A percentile compares a stretch with the other conserved stretches of the same genome.
Conservation (phyloP, 2,797 vertebrate species). For the Fratercula arctica region DNA sequence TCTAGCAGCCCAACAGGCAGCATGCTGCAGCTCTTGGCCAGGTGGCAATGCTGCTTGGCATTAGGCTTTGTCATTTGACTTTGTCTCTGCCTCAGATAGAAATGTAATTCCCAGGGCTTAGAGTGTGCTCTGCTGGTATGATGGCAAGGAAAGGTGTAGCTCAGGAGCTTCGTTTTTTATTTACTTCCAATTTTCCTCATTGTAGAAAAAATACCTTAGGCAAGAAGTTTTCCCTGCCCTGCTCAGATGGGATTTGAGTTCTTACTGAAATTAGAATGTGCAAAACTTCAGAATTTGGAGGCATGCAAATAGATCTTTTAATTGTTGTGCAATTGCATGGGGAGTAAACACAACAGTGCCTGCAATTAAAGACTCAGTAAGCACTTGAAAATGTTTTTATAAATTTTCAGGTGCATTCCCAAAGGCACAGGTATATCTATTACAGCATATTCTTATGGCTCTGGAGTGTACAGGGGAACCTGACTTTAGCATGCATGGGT, state of each 20-base stretch:
- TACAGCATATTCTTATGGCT: slow-evolving; percentile 56
- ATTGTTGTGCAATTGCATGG: slow-evolving; percentile 45
- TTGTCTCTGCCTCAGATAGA: background rate
- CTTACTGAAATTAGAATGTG: background rate
- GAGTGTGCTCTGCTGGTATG: background rate
- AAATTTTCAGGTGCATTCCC: slow-evolving; percentile 66
- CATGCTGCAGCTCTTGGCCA: fast-evolving
- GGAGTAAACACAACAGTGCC: slow-evolving; percentile 48
- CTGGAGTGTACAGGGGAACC: slow-evolving; percentile 35
- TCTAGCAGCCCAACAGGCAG: background rate
- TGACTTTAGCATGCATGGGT: slow-evolving; percentile 36
- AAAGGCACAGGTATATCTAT: slow-evolving; percentile 51
- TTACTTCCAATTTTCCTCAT: background rate
- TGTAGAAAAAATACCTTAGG: background rate
- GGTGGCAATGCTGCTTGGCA: background rate
- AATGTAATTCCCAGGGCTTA: background rate
- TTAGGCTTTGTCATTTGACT: background rate
- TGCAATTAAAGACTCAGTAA: slow-evolving; percentile 47
- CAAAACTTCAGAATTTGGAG: background rate
- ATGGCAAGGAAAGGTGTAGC: background rate
- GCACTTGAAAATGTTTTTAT: slow-evolving; percentile 52
- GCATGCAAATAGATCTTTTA: background rate
- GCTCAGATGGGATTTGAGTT: background rate
- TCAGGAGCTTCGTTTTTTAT: background rate
- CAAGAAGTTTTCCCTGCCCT: background rate